A percentile compares a stretch with the other conserved stretches of the same genome.
These are phyloP conservation scores for Eristalinus sepulchralis DNA, from an alignment of 2,888 invertebrate species.

Conservation along the genomic window DNA sequence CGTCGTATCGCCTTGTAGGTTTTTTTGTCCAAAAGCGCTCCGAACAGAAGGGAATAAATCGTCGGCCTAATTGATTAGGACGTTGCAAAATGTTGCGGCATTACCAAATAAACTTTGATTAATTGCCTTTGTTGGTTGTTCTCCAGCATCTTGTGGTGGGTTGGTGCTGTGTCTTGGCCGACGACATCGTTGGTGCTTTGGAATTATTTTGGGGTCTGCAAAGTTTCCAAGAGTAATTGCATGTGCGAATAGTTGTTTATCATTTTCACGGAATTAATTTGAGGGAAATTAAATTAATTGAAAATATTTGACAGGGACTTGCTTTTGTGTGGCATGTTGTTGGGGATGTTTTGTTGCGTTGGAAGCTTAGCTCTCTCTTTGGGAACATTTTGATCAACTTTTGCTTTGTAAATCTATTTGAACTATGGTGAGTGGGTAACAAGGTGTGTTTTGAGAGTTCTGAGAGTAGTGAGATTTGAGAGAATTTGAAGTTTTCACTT, in stretches of 20 bases:
- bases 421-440: too few species aligned
- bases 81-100: constrained; percentile 74
- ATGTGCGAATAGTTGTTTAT: constrained; percentile 54
- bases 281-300: constrained; percentile 51
- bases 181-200: not conserved
- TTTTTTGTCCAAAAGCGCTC: constrained; percentile 42
- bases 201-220: constrained; percentile 40
- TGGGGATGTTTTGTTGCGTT: not conserved
- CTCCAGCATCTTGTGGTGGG: constrained; percentile 48
- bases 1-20: not conserved
- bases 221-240: constrained; percentile 61
- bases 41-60: constrained; percentile 52
- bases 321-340: not conserved
- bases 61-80: constrained; percentile 73
- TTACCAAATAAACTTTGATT: constrained; percentile 73
- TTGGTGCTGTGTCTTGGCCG: not conserved
- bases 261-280: constrained; percentile 46
- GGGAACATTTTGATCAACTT: too few species aligned
- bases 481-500: too few species aligned
- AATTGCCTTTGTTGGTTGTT: constrained; percentile 67
- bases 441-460: too few species aligned
- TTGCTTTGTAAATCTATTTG: too few species aligned
- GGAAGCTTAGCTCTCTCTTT: too few species aligned
- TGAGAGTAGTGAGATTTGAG: too few species aligned
- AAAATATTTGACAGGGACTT: not conserved